These are phyloP conservation scores for Diarsia brunnea DNA, from an alignment of 2,888 invertebrate species.

Conservation along the genomic window DNA sequence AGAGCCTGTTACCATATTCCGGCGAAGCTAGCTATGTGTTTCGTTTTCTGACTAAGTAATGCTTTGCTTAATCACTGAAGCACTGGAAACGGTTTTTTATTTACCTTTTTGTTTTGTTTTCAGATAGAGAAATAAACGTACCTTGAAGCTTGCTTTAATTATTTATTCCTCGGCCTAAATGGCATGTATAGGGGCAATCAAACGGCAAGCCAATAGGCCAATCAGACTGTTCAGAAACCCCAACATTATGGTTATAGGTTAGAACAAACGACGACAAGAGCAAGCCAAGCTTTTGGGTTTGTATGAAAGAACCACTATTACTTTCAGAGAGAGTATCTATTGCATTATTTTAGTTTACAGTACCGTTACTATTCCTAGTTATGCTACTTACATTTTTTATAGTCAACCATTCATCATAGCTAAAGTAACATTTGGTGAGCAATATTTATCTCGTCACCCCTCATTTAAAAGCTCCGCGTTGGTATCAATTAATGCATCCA, in stretches of 20 bases:
- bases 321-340: neutral
- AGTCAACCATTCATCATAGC: slow-evolving; percentile 8
- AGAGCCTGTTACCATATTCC: slow-evolving; percentile 34
- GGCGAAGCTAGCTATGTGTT: slow-evolving; percentile 21
- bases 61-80: slow-evolving; percentile 9
- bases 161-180: neutral
- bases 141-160: neutral
- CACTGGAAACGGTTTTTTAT: neutral
- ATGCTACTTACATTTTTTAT: neutral
- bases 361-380: neutral
- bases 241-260: too few species aligned
- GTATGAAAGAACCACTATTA: too few species aligned
- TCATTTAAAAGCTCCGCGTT: slow-evolving; percentile 47
- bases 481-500: slow-evolving; percentile 55
- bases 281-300: too few species aligned
- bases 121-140: slow-evolving; percentile 5
- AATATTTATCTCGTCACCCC: slow-evolving; percentile 41
- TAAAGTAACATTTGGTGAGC: slow-evolving; percentile 25
- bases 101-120: neutral
- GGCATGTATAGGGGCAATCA: too few species aligned
- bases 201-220: too few species aligned
- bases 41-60: slow-evolving; percentile 24
- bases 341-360: neutral
- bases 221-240: too few species aligned
- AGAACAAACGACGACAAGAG: too few species aligned